Conservation (phyloP, 2,797 vertebrate genomes). For the Hydrocynus forskahlii region DNA sequence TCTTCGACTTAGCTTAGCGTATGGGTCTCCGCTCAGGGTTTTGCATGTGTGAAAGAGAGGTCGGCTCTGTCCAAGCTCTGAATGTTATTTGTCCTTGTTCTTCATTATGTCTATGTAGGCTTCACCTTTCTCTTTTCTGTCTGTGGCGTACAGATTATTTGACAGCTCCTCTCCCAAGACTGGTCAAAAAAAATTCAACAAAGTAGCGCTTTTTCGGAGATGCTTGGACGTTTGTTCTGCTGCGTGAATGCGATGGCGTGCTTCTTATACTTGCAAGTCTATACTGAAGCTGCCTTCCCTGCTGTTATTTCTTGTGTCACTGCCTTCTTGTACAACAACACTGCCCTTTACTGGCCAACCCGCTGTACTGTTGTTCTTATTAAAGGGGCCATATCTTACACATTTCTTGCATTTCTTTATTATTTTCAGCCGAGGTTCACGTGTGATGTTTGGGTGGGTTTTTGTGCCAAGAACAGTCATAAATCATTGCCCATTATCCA, state of each 20-base stretch:
- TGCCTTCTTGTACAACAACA: constrained; percentile 4
- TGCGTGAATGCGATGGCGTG: neutral
- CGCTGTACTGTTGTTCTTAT: constrained; percentile 23
- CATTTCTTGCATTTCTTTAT: neutral
- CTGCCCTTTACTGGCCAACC: constrained; percentile 31
- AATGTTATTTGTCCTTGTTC: constrained; percentile 6
- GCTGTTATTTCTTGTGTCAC: neutral
- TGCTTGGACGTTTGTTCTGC: neutral
- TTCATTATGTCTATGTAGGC: neutral
- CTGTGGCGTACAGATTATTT: neutral
- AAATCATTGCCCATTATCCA: neutral
- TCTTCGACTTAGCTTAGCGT: neutral
- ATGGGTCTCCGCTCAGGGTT: neutral
- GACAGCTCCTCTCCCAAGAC: neutral
- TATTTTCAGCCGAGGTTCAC: neutral
- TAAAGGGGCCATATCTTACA: neutral
- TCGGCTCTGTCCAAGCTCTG: neutral
- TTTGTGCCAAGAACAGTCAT: neutral
- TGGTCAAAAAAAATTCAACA: neutral
- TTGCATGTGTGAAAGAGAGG: constrained; percentile 38
- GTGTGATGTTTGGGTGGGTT: neutral
- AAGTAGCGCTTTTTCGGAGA: neutral
- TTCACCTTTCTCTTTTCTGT: constrained; percentile 18
- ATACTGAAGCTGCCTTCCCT: neutral
- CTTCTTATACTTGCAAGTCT: neutral